Conservation (phyloP, 2,888 invertebrate species). For the Sturmia bella region DNA sequence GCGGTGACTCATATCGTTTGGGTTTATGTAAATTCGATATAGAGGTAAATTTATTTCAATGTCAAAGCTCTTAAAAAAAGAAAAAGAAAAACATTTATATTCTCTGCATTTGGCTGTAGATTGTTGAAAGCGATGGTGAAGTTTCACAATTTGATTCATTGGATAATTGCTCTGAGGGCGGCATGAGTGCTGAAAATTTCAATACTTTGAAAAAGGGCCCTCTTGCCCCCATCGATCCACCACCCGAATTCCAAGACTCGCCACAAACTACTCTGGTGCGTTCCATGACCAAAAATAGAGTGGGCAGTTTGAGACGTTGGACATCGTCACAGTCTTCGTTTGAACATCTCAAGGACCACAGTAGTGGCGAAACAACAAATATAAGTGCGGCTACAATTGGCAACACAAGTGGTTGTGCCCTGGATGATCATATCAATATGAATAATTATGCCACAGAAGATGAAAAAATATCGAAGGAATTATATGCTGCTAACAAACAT, state of each 20-base stretch:
- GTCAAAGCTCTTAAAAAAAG: too few relatives aligned
- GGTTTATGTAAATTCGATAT: slow-evolving; percentile 82
- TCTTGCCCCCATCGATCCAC: slow-evolving; percentile 89
- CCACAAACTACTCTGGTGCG: slow-evolving; percentile 81
- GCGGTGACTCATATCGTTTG: slow-evolving; percentile 81
- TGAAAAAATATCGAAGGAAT: slow-evolving; percentile 75
- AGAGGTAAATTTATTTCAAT: slow-evolving; percentile 74
- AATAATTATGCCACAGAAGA: slow-evolving; percentile 64
- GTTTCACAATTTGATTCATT: slow-evolving; percentile 90
- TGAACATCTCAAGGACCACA: slow-evolving; percentile 77
- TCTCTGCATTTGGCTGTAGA: slow-evolving; percentile 80
- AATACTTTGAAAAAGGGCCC: slow-evolving; percentile 92
- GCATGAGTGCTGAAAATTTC: slow-evolving; percentile 91
- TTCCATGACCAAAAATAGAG: slow-evolving; percentile 78
- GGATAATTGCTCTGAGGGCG: slow-evolving; percentile 87
- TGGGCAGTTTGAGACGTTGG: slow-evolving; percentile 77
- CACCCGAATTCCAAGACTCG: slow-evolving; percentile 89
- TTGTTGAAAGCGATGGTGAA: slow-evolving; percentile 92
- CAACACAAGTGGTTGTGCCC: slow-evolving; percentile 46
- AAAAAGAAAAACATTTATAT: too few relatives aligned
- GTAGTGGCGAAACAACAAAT: slow-evolving; percentile 59
- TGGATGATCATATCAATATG: slow-evolving; percentile 28
- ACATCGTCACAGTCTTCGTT: slow-evolving; percentile 80
- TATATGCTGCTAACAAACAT: slow-evolving; percentile 79
- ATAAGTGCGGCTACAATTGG: slow-evolving; percentile 48